Conservation (phyloP, 1,140 invertebrate genomes). For the Orchesella cincta region DNA sequence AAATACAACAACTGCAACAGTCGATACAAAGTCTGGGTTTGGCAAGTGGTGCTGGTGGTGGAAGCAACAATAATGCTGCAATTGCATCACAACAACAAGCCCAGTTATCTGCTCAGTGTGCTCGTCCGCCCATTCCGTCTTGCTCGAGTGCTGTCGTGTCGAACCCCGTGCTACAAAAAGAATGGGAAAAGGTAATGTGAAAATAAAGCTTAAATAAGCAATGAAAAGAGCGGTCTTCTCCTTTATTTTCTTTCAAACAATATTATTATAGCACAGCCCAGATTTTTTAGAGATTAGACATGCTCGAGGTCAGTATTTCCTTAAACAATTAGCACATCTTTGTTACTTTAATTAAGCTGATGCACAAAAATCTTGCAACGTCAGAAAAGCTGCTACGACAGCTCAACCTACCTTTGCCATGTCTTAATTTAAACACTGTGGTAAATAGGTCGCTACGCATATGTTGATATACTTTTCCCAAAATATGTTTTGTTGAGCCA, state of each 20-base stretch:
- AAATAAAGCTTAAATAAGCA: not conserved
- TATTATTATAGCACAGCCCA: not conserved
- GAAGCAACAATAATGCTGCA: not conserved
- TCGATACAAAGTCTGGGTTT: constrained; percentile 6
- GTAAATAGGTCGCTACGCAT: not conserved
- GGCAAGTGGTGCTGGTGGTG: not conserved
- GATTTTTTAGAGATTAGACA: not conserved
- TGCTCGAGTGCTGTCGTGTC: not conserved
- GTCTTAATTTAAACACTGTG: not conserved
- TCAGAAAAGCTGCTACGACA: not conserved
- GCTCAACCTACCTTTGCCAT: not conserved
- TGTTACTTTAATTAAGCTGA: not conserved
- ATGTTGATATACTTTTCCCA: not conserved
- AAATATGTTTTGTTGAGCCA: not conserved
- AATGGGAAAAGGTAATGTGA: constrained; percentile 13
- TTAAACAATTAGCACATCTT: not conserved
- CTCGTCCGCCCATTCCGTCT: not conserved
- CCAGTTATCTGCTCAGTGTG: not conserved
- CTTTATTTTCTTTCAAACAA: not conserved
- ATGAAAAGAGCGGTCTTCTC: not conserved
- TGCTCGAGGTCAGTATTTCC: not conserved
- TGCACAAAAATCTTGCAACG: not conserved
- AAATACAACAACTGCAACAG: not conserved
- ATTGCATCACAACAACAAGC: not conserved
- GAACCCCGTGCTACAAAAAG: constrained; percentile 7